Conservation (phyloP, 92 coral and sea anemone species). For the Scolanthus callimorphus region DNA sequence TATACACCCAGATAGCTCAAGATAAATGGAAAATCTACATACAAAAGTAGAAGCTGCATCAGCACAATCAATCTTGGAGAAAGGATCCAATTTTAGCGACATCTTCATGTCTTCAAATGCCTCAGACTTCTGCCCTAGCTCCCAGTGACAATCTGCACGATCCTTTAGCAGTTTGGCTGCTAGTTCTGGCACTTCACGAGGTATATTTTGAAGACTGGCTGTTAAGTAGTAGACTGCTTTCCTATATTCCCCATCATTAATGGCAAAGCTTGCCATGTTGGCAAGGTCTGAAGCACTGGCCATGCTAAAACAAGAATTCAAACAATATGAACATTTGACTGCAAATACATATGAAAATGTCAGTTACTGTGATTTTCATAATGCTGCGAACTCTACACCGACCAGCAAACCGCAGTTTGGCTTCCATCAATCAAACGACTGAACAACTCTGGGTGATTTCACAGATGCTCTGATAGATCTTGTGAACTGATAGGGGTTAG, state of each 20-base stretch:
- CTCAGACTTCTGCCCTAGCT: conserved; percentile 14
- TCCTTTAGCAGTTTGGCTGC: conserved; percentile 33
- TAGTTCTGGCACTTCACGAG: conserved; percentile 20
- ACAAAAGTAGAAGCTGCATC: background rate
- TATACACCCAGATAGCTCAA: background rate
- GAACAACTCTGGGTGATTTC: too few relatives aligned
- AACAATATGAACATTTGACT: too few relatives aligned
- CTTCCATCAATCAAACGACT: too few relatives aligned
- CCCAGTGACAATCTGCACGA: conserved; percentile 55
- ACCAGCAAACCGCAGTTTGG: too few relatives aligned
- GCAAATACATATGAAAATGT: too few relatives aligned
- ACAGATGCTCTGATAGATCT: too few relatives aligned
- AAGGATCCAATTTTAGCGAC: conserved; percentile 31
- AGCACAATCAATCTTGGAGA: too few relatives aligned
- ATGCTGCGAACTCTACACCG: too few relatives aligned
- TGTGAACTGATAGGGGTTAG: too few relatives aligned
- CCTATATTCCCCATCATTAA: conserved; percentile 10
- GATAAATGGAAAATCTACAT: background rate
- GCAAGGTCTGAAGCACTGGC: conserved; percentile 2
- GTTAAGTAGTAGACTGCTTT: conserved; percentile 28
- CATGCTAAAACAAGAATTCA: background rate
- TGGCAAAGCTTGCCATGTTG: conserved; percentile 1
- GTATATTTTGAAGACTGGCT: conserved; percentile 31
- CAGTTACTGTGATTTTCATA: too few relatives aligned
- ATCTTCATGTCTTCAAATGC: conserved; percentile 44